Conservation (phyloP, 2,888 invertebrate genomes). For the Plemyria rubiginata region DNA sequence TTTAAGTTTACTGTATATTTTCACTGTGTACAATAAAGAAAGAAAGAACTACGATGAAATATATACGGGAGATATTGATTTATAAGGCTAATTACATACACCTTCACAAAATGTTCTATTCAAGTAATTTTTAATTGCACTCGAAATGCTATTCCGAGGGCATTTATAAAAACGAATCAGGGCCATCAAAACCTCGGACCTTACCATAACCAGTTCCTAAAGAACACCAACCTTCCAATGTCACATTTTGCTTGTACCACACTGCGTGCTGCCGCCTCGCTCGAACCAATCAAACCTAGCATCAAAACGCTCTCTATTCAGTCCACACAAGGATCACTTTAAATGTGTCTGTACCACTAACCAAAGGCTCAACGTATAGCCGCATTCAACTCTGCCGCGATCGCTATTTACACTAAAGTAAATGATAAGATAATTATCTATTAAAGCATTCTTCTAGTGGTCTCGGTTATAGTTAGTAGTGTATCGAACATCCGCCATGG, state of each 20-base stretch:
- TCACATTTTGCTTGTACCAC: constrained; percentile 15
- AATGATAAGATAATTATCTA: constrained; percentile 63
- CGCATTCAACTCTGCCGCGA: constrained; percentile 18
- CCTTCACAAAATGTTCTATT: no score
- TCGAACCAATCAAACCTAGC: constrained; percentile 6
- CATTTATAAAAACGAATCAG: constrained; percentile 23
- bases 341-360: no score
- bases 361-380: background rate
- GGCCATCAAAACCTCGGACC: constrained; percentile 20
- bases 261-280: background rate
- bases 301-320: background rate
- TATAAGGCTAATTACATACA: no score
- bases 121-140: no score
- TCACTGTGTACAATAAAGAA: no score
- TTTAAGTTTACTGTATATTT: no score
- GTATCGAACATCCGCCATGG: constrained; percentile 58
- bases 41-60: no score
- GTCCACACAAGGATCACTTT: no score
- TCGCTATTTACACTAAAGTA: constrained; percentile 36
- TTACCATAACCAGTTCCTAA: constrained; percentile 39
- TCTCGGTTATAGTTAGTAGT: constrained; percentile 54
- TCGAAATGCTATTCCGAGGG: no score
- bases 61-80: no score
- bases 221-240: constrained; percentile 18
- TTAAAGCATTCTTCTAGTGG: constrained; percentile 31